Base-by-base conservation (phyloP, 2,888 invertebrate species). In the Athalia cordata region DNA sequence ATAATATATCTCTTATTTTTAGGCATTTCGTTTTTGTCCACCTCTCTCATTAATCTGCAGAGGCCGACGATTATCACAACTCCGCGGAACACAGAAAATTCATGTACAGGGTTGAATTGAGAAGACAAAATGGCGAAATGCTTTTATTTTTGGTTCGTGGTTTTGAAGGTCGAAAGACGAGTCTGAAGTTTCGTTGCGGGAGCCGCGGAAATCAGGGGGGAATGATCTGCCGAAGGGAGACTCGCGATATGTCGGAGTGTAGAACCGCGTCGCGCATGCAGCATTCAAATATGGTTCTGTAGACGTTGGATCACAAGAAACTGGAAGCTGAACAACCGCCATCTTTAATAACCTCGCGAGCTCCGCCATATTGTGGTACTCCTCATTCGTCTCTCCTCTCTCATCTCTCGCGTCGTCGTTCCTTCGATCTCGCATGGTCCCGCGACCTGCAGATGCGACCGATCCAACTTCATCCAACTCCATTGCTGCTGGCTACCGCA, bases 261-360 rank as follows among this genome's bases (percentile, higher is more conserved):
- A 29, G 29, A 29, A 29, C 29, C 29, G 29, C 29, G 29, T 29
- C 29, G 29, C 29, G 11, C 11, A 62, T 64, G 67, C 67, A 79
- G 81, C 84, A 87, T 87, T 87, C 84, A 86, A 86, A 87, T 85
- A 86, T 85, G 85, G 85, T 83, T 75, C 62, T 61, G 75, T 43
- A 75, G 52, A 81, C 79, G 81, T 57, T 75, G 65, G 52, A 76
- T 79, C 80, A 64, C 78, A 78, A 78, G 78, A 78, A 78, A 76
- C 78, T 52, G 65, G 64, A 50, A 67, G 62, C 66, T 4, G 45
- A 8, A 65, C 62, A 80, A 72, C 79, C 86, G 87, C 87, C 88
- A 88, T 88, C 87, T 88, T 88, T 88, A 88, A 88, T 88, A 88
- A 88, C 84, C 86, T 81, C 84, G 78, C 49, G 77, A 80, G 81